Conservation (phyloP, 30 jellyfish, hydroid and myxozoan species). For the Cassiopea xamachana region DNA sequence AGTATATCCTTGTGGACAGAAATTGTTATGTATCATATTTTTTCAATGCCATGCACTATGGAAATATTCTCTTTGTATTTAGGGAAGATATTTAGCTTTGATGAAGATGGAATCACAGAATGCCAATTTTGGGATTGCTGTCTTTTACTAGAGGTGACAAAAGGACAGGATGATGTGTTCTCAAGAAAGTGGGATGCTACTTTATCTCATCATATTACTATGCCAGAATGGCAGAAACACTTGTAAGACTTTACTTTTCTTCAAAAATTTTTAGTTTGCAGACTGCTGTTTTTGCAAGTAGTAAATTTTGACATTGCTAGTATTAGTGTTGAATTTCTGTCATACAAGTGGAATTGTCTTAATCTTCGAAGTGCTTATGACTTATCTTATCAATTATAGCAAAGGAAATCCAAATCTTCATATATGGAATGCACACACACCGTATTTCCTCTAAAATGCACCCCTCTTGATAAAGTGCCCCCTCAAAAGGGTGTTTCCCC, state of each 20-base stretch:
- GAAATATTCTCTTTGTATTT: neutral
- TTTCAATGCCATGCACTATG: neutral
- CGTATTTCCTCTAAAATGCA: neutral
- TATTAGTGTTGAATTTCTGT: too few relatives aligned
- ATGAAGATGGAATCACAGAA: constrained; percentile 46
- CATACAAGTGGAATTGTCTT: too few relatives aligned
- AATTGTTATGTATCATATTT: too few relatives aligned
- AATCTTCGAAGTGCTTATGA: too few relatives aligned
- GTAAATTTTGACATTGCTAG: too few relatives aligned
- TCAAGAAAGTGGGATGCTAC: constrained; percentile 19
- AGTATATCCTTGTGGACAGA: too few relatives aligned
- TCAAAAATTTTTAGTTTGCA: neutral
- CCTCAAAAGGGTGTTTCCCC: neutral
- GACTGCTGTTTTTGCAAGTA: neutral
- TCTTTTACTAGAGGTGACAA: neutral
- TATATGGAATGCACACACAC: neutral
- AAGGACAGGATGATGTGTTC: neutral
- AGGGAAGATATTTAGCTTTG: constrained; percentile 54
- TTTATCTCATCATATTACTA: neutral
- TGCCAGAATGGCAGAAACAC: constrained; percentile 9
- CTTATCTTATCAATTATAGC: too few relatives aligned
- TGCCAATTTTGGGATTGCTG: constrained; percentile 28
- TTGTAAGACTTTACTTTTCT: neutral
- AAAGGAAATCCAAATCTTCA: too few relatives aligned
- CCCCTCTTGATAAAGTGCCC: neutral